Evolutionary conservation across 2,888 invertebrate species (phyloP), one percentile per base, ranked within the genome.

Genomic region (Eupithecia centaureata): DNA sequence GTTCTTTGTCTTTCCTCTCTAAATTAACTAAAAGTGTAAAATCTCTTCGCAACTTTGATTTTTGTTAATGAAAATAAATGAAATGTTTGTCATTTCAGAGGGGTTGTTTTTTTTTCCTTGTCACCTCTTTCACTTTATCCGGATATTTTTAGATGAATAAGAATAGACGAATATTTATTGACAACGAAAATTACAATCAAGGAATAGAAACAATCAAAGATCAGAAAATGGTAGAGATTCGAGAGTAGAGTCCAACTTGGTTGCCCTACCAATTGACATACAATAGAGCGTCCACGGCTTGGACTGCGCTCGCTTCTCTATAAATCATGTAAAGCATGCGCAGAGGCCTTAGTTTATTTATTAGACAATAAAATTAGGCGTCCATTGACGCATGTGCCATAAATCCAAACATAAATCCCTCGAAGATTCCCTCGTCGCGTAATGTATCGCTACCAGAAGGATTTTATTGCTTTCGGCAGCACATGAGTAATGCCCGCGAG

Each of bases 401-500:
- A 69, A 69, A 63, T 65, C 62, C 5, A 72, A 68, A 70, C 73
- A 70, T 75, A 69, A 69, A 63, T 65, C 62, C 5, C 7, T 1
- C 13, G 62, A 68, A 64, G 63, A 63, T 68, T 65, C 54, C 61
- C 65, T 38, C 65, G 68, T 60, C 68, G 35, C 61, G 67, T 67
- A 72, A 72, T 72, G 72, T 72, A 70, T 70, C 58, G 70, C 65
- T 61, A 65, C 30, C 63, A 63, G 51, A 68, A 65, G 59, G 72
- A 65, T 72, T 70, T 68, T 68, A 68, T 68, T 65, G 67, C 67
- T 67, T 70, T 68, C 42, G 59, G 65, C 61, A 65, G 35, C 54
- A 60, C 59, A 76, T 82, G 82, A 82, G 72, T 81, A 79, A 82
- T 77, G 61, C 74, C 75, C 70, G 65, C 68, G 54, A 73, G 69